These are phyloP conservation scores for Lindbergichthys nudifrons DNA, from an alignment of 2,797 vertebrate genomes.

Conservation along the genomic window DNA sequence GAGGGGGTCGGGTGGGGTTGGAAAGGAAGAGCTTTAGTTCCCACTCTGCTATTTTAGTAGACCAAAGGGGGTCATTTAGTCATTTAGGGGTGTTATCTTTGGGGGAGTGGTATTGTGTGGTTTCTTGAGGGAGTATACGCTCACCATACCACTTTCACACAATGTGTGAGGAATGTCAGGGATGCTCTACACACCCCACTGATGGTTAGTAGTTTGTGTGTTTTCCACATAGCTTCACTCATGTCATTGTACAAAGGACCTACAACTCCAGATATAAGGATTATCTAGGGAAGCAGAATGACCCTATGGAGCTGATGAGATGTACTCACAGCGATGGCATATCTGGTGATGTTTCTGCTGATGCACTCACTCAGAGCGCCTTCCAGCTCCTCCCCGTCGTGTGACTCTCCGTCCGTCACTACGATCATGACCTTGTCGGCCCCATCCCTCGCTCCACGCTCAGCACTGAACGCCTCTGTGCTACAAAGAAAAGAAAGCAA, in stretches of 20 bases:
- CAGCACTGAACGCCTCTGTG: slow-evolving; percentile 91
- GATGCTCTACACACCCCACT: slow-evolving; percentile 26
- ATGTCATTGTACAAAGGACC: background rate
- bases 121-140: slow-evolving; percentile 25
- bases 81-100: slow-evolving; percentile 67
- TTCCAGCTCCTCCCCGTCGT: slow-evolving; percentile 92
- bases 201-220: slow-evolving; percentile 27
- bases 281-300: background rate
- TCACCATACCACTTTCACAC: slow-evolving; percentile 37
- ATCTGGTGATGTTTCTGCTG: slow-evolving; percentile 90
- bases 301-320: background rate
- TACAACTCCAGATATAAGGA: background rate
- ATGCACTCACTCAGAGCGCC: slow-evolving; percentile 88
- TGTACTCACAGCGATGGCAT: slow-evolving; percentile 93
- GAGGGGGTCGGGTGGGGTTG: slow-evolving; percentile 57
- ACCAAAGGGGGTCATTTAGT: slow-evolving; percentile 64
- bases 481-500: slow-evolving; percentile 69
- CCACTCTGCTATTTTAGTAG: slow-evolving; percentile 62
- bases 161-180: slow-evolving; percentile 50
- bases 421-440: slow-evolving; percentile 95
- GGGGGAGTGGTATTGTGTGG: slow-evolving; percentile 55
- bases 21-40: slow-evolving; percentile 53
- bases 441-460: slow-evolving; percentile 87
- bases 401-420: slow-evolving; percentile 96
- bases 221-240: slow-evolving; percentile 1